Conservation (phyloP, 2,113 vertebrate genomes). For the Narcine bancroftii region DNA sequence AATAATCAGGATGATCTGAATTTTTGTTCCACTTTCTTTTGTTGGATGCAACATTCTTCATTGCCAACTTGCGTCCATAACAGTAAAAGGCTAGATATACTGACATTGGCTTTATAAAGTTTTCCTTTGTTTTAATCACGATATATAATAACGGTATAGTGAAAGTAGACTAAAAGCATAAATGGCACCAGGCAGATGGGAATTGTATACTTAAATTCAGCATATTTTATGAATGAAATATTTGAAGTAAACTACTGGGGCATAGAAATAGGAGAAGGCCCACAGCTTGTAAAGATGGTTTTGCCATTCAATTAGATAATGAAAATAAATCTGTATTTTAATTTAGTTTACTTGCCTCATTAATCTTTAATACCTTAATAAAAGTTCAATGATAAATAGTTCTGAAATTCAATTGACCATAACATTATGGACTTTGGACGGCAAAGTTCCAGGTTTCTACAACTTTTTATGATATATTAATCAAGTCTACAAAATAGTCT, state of each 20-base stretch:
- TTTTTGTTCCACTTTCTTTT: neutral
- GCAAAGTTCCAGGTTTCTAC: neutral
- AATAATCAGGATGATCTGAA: neutral
- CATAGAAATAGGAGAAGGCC: neutral
- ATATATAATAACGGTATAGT: neutral
- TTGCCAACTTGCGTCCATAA: too few species aligned
- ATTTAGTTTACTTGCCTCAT: neutral
- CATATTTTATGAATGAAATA: neutral
- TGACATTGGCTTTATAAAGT: neutral
- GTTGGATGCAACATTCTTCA: neutral
- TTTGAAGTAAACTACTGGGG: neutral
- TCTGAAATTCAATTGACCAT: neutral
- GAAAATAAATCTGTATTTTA: neutral
- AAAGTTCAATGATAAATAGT: neutral
- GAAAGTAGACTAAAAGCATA: neutral
- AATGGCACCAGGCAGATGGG: neutral
- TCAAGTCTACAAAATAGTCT: too few species aligned
- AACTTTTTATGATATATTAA: too few species aligned
- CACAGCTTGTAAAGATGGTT: neutral
- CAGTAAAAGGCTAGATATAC: neutral
- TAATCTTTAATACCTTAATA: neutral
- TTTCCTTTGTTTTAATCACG: neutral
- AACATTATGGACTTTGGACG: neutral
- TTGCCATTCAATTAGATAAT: neutral
- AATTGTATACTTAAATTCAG: neutral